phyloP scores from a whole-genome alignment of 2,888 invertebrate species.

The Achlya flavicornis region DNA sequence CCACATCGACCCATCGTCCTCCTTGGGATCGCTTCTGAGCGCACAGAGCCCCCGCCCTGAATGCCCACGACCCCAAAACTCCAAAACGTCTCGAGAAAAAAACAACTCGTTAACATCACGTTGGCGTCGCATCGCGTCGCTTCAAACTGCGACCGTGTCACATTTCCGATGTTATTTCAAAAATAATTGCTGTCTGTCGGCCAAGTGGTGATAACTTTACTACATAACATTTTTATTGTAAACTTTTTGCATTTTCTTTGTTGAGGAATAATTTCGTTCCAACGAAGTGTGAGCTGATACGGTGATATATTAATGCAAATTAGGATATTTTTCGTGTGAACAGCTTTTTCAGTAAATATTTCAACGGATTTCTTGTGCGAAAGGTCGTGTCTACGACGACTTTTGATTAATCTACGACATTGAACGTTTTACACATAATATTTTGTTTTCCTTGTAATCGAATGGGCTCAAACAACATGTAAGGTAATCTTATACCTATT shows the following conservation, averaged over 20 bases:
- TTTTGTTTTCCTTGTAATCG: not conserved
- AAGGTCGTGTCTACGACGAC: too few species aligned
- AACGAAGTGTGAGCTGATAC: not conserved
- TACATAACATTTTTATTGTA: not conserved
- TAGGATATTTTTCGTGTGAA: not conserved
- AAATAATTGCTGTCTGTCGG: conserved; percentile 8
- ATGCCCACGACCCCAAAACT: too few species aligned
- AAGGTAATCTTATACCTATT: not conserved
- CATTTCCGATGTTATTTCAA: conserved; percentile 6
- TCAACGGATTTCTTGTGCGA: not conserved
- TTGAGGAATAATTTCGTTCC: not conserved
- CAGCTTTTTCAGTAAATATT: not conserved
- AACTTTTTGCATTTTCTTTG: conserved; percentile 1
- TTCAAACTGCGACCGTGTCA: conserved; percentile 8
- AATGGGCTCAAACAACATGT: too few species aligned
- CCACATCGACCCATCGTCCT: too few species aligned
- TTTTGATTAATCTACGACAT: not conserved
- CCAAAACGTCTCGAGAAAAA: conserved; percentile 3
- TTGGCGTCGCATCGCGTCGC: not conserved
- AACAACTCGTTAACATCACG: conserved; percentile 7
- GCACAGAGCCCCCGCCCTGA: too few species aligned
- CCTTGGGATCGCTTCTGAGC: too few species aligned
- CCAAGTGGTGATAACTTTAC: not conserved
- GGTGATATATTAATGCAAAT: not conserved
- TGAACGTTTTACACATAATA: not conserved